Conservation (phyloP, 2,888 invertebrate genomes). For the Tanytarsus gracilentus region DNA sequence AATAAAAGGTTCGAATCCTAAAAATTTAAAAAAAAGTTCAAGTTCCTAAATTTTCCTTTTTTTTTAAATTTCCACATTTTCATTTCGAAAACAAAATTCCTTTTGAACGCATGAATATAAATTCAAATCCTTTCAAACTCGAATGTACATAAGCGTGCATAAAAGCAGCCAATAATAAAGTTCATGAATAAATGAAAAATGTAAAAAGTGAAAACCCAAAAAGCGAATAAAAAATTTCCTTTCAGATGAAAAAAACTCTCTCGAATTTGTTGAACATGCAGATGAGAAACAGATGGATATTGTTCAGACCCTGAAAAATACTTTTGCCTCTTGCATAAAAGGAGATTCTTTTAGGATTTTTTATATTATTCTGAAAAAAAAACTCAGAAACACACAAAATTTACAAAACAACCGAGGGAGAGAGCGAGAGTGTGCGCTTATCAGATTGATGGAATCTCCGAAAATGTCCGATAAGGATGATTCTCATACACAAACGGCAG, state of each 20-base stretch:
- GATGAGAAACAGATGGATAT: constrained; percentile 26
- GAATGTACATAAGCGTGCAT: too few species aligned
- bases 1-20: too few species aligned
- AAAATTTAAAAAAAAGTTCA: too few species aligned
- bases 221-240: neutral
- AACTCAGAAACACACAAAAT: constrained; percentile 16
- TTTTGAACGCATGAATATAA: too few species aligned
- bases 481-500: constrained; percentile 16
- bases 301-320: neutral
- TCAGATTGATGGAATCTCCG: constrained; percentile 20
- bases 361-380: constrained; percentile 1
- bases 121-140: too few species aligned
- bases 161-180: too few species aligned
- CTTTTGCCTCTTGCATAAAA: constrained; percentile 24
- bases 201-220: too few species aligned
- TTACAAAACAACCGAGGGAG: constrained; percentile 9
- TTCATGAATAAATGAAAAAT: too few species aligned
- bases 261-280: neutral
- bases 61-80: too few species aligned
- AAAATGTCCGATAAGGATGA: constrained; percentile 23
- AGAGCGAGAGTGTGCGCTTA: constrained; percentile 1
- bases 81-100: too few species aligned
- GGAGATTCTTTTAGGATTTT: constrained; percentile 2
- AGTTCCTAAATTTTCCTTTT: too few species aligned
- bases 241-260: neutral